A percentile compares a stretch with the other conserved stretches of the same genome.
Evolutionary conservation across 2,888 invertebrate species (phyloP).

Genomic region (Tyria jacobaeae): DNA sequence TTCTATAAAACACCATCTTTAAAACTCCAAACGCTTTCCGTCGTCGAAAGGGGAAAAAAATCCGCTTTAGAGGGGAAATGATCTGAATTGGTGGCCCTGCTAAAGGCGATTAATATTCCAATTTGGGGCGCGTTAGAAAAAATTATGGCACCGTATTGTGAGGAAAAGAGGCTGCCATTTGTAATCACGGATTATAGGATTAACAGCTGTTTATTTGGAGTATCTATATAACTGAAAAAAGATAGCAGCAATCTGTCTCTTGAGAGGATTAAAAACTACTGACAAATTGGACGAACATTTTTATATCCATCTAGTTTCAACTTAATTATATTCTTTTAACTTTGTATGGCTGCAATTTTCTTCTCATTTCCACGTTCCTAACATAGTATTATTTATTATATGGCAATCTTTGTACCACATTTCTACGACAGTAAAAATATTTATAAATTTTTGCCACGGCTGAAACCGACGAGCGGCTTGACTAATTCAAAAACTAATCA

Average conservation of each 20-base stretch:
- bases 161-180: background rate
- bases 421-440: background rate
- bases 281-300: background rate
- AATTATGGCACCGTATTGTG: slow-evolving; percentile 15
- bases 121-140: slow-evolving; percentile 16
- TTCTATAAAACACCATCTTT: slow-evolving; percentile 4
- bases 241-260: background rate
- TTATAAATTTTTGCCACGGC: background rate
- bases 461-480: background rate
- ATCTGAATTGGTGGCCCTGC: slow-evolving; percentile 7
- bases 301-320: background rate
- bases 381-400: background rate
- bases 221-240: background rate
- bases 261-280: background rate
- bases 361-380: no score
- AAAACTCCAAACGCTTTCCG: no score
- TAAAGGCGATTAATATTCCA: slow-evolving; percentile 32
- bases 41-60: no score
- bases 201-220: slow-evolving; percentile 5
- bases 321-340: no score
- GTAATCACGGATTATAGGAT: slow-evolving; percentile 10
- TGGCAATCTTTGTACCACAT: background rate
- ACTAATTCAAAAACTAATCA: background rate
- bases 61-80: slow-evolving; percentile 10
- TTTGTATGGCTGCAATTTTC: no score